phyloP scores from a whole-genome alignment of 1,140 invertebrate genomes.

The Bombyx mori region ASM3026992v2 NC_085125.1:10846501-10847000 shows the following conservation, averaged over 20 bases:
- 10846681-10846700: too few relatives aligned
- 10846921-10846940: slow-evolving; percentile 11
- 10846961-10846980: slow-evolving; percentile 51
- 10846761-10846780: too few relatives aligned
- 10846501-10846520: slow-evolving; percentile 22
- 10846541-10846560: slow-evolving; percentile 56
- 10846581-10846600: slow-evolving; percentile 35
- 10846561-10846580: slow-evolving; percentile 50
- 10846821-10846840: too few relatives aligned
- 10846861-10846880: not conserved
- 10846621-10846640: not conserved
- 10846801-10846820: too few relatives aligned
- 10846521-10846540: slow-evolving; percentile 28
- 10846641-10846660: too few relatives aligned
- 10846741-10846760: too few relatives aligned
- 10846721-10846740: too few relatives aligned
- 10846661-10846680: too few relatives aligned
- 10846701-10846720: too few relatives aligned
- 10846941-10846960: slow-evolving; percentile 38
- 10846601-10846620: slow-evolving; percentile 32
- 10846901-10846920: slow-evolving; percentile 8
- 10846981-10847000: slow-evolving; percentile 60
- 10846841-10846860: too few relatives aligned
- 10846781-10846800: too few relatives aligned
- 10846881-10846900: slow-evolving; percentile 4